Conservation (phyloP, 2,797 vertebrate species). For the Phoeniculus purpureus region DNA sequence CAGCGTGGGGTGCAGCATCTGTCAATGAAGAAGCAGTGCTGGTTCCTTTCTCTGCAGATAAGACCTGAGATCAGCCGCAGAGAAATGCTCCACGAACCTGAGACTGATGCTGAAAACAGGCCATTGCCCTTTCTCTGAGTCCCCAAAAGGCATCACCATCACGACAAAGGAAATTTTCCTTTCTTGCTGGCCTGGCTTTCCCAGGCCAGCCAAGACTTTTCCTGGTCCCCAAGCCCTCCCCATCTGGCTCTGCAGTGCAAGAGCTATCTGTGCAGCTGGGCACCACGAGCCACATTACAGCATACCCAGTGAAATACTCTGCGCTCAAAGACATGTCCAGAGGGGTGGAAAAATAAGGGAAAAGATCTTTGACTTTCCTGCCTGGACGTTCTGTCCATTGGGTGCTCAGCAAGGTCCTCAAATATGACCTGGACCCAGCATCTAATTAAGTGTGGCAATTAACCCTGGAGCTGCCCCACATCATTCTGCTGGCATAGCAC, state of each 20-base stretch:
- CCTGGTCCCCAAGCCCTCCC: not conserved
- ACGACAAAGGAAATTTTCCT: not conserved
- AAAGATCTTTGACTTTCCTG: not conserved
- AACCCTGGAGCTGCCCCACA: not conserved
- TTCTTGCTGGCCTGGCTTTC: not conserved
- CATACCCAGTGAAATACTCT: not conserved
- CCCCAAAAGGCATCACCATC: accelerated
- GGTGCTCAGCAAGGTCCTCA: not conserved
- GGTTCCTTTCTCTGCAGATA: not conserved
- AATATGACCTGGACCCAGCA: not conserved
- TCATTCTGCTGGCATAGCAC: not conserved
- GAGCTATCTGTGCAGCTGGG: not conserved
- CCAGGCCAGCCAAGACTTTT: too few species aligned
- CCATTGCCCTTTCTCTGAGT: not conserved
- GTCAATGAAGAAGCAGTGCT: not conserved
- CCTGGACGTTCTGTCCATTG: not conserved
- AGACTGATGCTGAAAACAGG: not conserved
- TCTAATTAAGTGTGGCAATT: not conserved
- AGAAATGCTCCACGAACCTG: not conserved
- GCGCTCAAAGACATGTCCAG: not conserved
- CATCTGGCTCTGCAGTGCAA: not conserved
- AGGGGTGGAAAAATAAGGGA: not conserved
- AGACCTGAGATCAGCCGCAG: not conserved
- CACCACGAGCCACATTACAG: accelerated
- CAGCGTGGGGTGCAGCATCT: not conserved